A percentile compares a stretch with the other conserved stretches of the same genome.
These are phyloP conservation scores for Thryonomys swinderianus DNA, from an alignment of 2,113 vertebrate species.

Conservation along the genomic window DNA sequence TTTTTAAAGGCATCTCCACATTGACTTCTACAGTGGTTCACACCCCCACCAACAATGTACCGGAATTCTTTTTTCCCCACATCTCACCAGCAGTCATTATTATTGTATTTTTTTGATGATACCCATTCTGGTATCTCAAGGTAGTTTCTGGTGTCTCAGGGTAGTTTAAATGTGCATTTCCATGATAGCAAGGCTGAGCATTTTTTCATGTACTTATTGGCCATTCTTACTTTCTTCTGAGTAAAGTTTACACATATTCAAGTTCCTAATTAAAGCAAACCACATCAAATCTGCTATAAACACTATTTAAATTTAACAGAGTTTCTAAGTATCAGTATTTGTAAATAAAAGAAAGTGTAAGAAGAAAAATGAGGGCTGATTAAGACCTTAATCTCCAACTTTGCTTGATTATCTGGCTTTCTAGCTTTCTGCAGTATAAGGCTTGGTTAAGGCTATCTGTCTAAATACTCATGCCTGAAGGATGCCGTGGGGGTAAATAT, in stretches of 20 bases:
- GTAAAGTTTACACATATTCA: not conserved
- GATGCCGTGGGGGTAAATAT: not conserved
- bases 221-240: not conserved
- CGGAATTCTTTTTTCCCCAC: not conserved
- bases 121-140: not conserved
- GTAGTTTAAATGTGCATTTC: not conserved
- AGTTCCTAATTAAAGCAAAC: slow-evolving; percentile 16
- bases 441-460: not conserved
- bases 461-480: not conserved
- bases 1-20: not conserved
- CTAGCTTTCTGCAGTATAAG: not conserved
- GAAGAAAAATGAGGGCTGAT: not conserved
- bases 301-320: not conserved
- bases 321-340: slow-evolving; percentile 17
- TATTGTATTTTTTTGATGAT: not conserved
- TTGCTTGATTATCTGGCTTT: not conserved
- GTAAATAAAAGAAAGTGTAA: not conserved
- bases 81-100: not conserved
- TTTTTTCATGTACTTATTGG: not conserved
- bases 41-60: not conserved
- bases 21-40: not conserved
- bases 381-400: not conserved
- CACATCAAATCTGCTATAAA: not conserved
- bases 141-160: not conserved
- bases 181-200: not conserved